A percentile compares a stretch with the other conserved stretches of the same genome.
Evolutionary conservation across 2,113 vertebrate genomes (phyloP).

Genomic region (Dendrocopos noguchii): DNA sequence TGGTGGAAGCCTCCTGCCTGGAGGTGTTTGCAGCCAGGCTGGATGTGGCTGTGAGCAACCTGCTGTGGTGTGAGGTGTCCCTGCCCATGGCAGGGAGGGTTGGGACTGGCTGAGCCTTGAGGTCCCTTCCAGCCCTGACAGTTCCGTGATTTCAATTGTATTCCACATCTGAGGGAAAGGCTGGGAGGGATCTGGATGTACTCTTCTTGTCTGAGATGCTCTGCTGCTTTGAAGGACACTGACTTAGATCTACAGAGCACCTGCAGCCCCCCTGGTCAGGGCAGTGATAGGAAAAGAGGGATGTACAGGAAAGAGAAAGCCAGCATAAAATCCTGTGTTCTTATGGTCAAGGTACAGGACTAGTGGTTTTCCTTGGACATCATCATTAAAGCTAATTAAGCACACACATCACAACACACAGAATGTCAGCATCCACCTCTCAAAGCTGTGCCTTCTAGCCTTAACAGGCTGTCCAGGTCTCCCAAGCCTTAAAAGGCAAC

Average conservation of each 20-base stretch:
- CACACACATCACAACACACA: not conserved
- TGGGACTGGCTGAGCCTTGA: no score
- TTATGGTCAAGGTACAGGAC: not conserved
- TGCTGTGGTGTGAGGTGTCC: no score
- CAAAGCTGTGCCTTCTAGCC: not conserved
- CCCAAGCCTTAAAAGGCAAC: not conserved
- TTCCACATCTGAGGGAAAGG: not conserved
- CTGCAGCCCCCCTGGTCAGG: not conserved
- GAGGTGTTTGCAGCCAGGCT: no score
- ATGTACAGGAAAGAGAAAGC: not conserved
- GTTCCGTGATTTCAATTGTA: not conserved
- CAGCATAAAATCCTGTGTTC: not conserved
- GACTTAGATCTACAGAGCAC: not conserved
- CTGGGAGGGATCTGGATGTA: accelerated
- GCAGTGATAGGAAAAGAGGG: not conserved
- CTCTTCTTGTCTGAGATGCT: not conserved
- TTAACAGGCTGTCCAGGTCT: not conserved
- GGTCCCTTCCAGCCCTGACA: no score
- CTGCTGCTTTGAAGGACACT: not conserved
- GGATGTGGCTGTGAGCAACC: no score
- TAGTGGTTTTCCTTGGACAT: not conserved
- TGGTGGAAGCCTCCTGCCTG: no score
- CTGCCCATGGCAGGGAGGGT: no score
- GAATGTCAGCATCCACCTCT: not conserved
- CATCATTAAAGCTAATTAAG: not conserved